phyloP scores from a whole-genome alignment of 2,113 vertebrate genomes.

The Apeltes quadracus region DNA sequence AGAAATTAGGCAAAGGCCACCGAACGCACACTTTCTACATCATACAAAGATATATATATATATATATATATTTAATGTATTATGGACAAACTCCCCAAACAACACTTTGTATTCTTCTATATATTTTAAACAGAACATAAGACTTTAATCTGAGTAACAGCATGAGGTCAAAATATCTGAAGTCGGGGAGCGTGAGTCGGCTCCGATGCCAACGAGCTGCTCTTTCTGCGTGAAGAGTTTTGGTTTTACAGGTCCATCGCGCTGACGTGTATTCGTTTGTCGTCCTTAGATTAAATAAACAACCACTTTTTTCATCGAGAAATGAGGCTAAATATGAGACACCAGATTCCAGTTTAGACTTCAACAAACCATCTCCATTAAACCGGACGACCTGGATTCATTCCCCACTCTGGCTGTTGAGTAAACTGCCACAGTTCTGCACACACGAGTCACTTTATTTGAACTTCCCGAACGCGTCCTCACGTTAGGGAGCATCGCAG shows the following conservation, averaged over 20 bases:
- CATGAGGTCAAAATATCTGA: conserved; percentile 55
- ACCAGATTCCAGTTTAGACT: conserved; percentile 47
- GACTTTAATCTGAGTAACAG: conserved; percentile 47
- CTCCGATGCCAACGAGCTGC: conserved; percentile 17
- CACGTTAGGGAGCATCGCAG: not conserved
- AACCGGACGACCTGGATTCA: conserved; percentile 19
- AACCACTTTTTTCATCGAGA: conserved; percentile 9
- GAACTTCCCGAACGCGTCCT: not conserved
- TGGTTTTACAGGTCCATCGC: conserved; percentile 37
- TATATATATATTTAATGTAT: conserved; percentile 55
- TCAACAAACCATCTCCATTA: conserved; percentile 14
- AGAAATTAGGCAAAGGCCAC: conserved; percentile 67
- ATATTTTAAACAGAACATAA: conserved; percentile 48
- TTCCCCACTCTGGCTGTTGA: conserved; percentile 6
- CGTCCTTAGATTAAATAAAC: conserved; percentile 15
- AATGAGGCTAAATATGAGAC: conserved; percentile 8
- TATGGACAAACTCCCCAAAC: conserved; percentile 47
- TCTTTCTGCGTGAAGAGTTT: conserved; percentile 31
- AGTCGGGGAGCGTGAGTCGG: conserved; percentile 11
- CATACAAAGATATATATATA: conserved; percentile 54
- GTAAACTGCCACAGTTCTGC: conserved; percentile 10
- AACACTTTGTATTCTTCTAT: conserved; percentile 31
- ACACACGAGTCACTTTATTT: not conserved
- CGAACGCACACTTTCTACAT: conserved; percentile 60
- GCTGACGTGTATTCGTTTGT: not conserved